These are phyloP conservation scores for Camponotus pennsylvanicus DNA, from an alignment of 1,140 invertebrate species.

Conservation along the genomic window DNA sequence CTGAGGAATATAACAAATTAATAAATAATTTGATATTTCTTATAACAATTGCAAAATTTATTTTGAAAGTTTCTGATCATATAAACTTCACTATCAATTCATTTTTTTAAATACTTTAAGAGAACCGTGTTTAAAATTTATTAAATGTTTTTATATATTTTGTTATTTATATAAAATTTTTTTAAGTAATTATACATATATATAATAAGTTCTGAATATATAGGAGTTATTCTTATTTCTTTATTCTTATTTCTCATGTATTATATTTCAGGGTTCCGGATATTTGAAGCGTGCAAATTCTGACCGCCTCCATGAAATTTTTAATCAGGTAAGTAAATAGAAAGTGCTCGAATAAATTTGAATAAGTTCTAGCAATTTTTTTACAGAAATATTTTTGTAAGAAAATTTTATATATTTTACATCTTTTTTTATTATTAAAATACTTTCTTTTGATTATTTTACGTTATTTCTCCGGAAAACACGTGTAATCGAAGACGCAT, in stretches of 20 bases:
- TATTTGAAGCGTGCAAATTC: constrained; percentile 95
- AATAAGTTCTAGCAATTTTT: neutral
- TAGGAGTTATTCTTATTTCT: neutral
- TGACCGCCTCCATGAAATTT: constrained; percentile 94
- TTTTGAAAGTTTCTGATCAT: no score
- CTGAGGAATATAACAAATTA: neutral
- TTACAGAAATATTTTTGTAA: neutral
- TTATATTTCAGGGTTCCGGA: constrained; percentile 90
- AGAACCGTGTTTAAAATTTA: no score
- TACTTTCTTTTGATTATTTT: neutral
- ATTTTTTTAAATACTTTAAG: no score
- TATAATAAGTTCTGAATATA: neutral
- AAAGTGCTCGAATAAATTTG: neutral
- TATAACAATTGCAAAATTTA: no score
- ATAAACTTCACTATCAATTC: no score
- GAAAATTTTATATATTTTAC: neutral
- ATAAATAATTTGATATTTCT: neutral
- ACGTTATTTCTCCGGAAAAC: neutral
- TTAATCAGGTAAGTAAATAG: constrained; percentile 89
- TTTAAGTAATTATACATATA: neutral
- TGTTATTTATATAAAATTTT: no score
- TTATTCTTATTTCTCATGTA: neutral
- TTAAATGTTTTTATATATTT: no score
- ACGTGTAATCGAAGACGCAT: neutral
- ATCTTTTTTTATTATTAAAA: neutral